Evolutionary conservation across 2,797 vertebrate genomes (phyloP).

Genomic region (Acanthis flammea): DNA sequence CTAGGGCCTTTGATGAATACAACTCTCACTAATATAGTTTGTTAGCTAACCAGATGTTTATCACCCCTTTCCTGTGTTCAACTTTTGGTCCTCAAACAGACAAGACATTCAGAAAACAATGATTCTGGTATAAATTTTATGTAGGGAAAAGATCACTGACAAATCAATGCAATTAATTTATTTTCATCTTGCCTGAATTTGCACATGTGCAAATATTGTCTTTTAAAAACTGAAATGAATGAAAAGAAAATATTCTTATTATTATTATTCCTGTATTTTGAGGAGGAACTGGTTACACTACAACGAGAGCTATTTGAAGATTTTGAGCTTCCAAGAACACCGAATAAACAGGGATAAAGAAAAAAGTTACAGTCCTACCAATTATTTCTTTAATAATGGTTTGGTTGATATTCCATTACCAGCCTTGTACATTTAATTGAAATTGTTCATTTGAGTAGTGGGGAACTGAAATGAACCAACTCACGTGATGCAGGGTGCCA

Average conservation of each 20-base stretch:
- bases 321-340: neutral
- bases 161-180: neutral
- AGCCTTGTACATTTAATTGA: rapidly evolving
- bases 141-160: neutral
- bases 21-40: neutral
- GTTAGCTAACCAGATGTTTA: neutral
- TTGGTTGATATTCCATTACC: neutral
- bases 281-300: neutral
- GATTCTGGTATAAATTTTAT: neutral
- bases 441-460: neutral
- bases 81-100: neutral
- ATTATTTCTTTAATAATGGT: neutral
- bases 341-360: neutral
- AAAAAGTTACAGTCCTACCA: neutral
- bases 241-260: neutral
- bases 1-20: neutral
- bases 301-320: neutral
- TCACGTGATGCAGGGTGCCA: slow-evolving; percentile 88
- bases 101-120: neutral
- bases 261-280: neutral
- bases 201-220: neutral
- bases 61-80: neutral
- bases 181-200: neutral
- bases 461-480: slow-evolving; percentile 33
- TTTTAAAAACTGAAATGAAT: neutral